phyloP scores from a whole-genome alignment of 2,797 vertebrate species.

The Orientallactaga sibirica region DNA sequence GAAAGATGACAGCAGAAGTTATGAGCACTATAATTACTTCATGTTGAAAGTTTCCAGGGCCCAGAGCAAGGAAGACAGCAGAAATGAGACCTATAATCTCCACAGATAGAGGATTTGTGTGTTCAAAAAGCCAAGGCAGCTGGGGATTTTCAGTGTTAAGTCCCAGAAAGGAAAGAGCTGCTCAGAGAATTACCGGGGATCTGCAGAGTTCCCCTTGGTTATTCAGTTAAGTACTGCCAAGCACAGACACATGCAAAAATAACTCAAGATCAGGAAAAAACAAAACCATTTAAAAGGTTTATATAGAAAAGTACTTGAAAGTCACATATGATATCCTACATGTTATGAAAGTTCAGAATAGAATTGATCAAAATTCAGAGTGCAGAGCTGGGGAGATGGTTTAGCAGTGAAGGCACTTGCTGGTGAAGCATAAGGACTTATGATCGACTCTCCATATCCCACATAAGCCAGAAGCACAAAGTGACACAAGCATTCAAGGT shows the following conservation, averaged over 20 bases:
- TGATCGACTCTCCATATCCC: too few species aligned
- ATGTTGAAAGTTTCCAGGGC: not conserved
- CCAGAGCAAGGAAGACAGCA: not conserved
- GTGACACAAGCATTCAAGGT: too few species aligned
- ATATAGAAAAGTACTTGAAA: rapidly evolving
- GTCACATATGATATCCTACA: not conserved
- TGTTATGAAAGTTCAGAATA: not conserved
- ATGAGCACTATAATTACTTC: not conserved
- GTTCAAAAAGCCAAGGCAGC: not conserved
- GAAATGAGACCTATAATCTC: not conserved
- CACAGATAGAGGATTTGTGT: not conserved
- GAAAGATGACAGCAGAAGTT: not conserved
- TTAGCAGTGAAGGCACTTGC: too few species aligned
- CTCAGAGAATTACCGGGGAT: not conserved
- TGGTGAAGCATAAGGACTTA: too few species aligned
- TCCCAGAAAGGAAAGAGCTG: not conserved
- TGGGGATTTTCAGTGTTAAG: not conserved
- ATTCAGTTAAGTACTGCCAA: not conserved
- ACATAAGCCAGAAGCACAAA: too few species aligned
- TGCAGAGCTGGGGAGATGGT: too few species aligned
- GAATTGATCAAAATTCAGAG: not conserved
- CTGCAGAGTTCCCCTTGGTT: not conserved
- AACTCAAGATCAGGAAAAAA: not conserved
- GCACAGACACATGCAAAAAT: not conserved
- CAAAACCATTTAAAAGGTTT: not conserved